Conservation (phyloP, 2,797 vertebrate species). For the Decapterus maruadsi region DNA sequence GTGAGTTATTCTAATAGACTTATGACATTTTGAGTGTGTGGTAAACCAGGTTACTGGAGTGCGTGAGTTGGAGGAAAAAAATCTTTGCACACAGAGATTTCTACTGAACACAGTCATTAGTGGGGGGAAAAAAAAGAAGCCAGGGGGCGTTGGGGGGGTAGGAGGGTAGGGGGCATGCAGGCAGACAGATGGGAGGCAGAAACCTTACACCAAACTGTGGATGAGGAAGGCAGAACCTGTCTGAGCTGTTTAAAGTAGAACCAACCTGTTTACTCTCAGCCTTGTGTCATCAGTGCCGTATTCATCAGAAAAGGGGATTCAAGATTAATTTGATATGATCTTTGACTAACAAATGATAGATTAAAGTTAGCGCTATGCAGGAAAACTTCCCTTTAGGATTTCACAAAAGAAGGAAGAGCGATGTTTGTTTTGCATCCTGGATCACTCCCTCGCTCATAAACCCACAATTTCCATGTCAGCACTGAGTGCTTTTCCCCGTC, state of each 20-base stretch:
- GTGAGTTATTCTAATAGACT: conserved; percentile 51
- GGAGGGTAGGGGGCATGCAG: conserved; percentile 8
- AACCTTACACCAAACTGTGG: conserved; percentile 65
- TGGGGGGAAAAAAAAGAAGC: not conserved
- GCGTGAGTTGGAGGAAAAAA: conserved; percentile 8
- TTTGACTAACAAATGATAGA: conserved; percentile 28
- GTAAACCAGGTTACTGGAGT: conserved; percentile 24
- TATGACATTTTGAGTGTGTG: conserved; percentile 19
- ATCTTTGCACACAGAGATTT: conserved; percentile 23
- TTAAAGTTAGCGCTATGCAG: conserved; percentile 9
- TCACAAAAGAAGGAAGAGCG: conserved; percentile 69
- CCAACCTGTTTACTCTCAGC: conserved; percentile 28
- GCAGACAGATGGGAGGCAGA: conserved; percentile 66
- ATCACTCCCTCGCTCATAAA: conserved; percentile 68
- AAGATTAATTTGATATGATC: conserved; percentile 1
- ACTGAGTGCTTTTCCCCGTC: conserved; percentile 30
- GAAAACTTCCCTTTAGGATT: conserved; percentile 40
- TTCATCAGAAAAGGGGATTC: not conserved
- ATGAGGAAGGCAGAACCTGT: conserved; percentile 13
- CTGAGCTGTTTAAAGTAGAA: conserved; percentile 33
- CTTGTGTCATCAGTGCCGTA: not conserved
- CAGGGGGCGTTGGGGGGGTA: not conserved
- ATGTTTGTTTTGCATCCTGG: conserved; percentile 69
- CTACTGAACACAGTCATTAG: conserved; percentile 41
- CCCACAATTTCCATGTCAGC: conserved; percentile 68